Evolutionary conservation across 2,113 vertebrate genomes (phyloP).

Genomic region (Malurus elegans): DNA sequence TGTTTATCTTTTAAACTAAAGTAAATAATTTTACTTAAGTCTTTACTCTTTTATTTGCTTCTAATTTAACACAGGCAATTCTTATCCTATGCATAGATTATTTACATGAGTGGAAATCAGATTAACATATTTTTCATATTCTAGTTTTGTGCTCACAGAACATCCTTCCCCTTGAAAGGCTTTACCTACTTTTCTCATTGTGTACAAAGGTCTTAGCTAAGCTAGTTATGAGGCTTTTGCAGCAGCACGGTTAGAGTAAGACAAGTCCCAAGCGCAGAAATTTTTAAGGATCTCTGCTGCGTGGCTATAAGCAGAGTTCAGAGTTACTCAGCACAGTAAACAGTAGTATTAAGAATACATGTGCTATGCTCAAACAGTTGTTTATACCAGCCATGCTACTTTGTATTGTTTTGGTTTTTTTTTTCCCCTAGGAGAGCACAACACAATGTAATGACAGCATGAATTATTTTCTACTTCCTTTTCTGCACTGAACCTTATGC

Average conservation of each 20-base stretch:
- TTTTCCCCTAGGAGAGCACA: neutral
- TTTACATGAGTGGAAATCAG: neutral
- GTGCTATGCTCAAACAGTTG: neutral
- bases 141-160: neutral
- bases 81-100: neutral
- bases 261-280: neutral
- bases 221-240: neutral
- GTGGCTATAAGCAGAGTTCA: neutral
- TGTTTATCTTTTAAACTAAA: neutral
- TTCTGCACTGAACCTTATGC: neutral
- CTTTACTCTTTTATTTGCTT: neutral
- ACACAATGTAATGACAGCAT: neutral
- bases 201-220: neutral
- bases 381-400: neutral
- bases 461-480: neutral
- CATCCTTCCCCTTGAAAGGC: neutral
- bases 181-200: neutral
- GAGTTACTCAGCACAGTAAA: neutral
- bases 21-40: neutral
- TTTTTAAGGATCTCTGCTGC: neutral
- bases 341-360: neutral
- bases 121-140: neutral
- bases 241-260: neutral
- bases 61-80: neutral
- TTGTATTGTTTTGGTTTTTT: neutral